Evolutionary conservation across 30 jellyfish, hydroid and myxozoan species (phyloP), one percentile per base, ranked within the genome.

Genomic region (Pseudorhiza aurosa): DNA sequence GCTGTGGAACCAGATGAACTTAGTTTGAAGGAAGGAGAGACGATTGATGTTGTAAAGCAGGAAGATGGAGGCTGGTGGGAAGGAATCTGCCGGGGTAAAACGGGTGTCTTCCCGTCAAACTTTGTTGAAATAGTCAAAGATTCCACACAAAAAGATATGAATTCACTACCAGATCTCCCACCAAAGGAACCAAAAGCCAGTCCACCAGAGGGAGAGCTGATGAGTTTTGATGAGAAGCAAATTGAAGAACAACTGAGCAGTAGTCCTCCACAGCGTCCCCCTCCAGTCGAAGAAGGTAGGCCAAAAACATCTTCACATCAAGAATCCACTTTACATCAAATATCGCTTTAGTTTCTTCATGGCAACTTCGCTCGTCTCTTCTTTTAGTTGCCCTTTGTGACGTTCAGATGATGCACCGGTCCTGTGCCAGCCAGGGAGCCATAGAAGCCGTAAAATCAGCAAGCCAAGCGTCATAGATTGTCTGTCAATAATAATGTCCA

Each of bases 41-140:
- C 82, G 18, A 68, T 93, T 36, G 92, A 81, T 25, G 65, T 93
- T 19, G 11, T 82, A 25, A 65, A 81, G 1, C 92, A 93, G 47
- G 89, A 56, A 39, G 99, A 82, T 65, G 96, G 68, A 39, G 99
- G 99, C 57, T 93, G 99, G 99, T 93, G 99, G 97, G 92, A 87
- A 63, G 99, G 99, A 11, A 72, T 33, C 7, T 58, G 72, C 81
- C 65, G 70, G 25, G 99, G 99, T 5, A 85, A 87, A 45, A 50
- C 27, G 40, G 99, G 99, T 9, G 77, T 87, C 56, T 93, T 93
- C 63, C 99, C 99, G 4, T 76, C 96, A 18, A 93, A 93, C 63
- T 93, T 93, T 81, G 99, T 93, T 17, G 97, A 93, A 40, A 43
- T 85, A 11, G 68, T 90, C 37, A 44, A 30, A 31, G 84, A 62